phyloP scores from a whole-genome alignment of 1,140 invertebrate species.

The Drosophila cardini region DNA sequence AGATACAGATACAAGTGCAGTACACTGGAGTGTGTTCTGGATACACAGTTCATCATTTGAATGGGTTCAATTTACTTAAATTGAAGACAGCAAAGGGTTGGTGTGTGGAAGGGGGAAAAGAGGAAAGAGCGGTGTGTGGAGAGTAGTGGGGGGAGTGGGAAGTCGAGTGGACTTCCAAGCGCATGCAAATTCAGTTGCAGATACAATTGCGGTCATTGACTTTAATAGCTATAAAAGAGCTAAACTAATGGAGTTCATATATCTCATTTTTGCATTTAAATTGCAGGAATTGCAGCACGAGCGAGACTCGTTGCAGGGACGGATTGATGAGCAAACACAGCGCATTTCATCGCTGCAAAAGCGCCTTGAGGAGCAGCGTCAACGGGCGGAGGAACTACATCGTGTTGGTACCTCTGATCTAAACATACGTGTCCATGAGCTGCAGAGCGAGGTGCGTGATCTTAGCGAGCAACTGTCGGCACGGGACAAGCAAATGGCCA shows the following conservation, averaged over 20 bases:
- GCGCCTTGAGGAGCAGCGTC: slow-evolving; percentile 91
- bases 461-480: slow-evolving; percentile 86
- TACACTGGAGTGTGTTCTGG: no score
- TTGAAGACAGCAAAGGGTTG: slow-evolving; percentile 33
- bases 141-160: slow-evolving; percentile 1
- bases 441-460: slow-evolving; percentile 86
- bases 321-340: slow-evolving; percentile 91
- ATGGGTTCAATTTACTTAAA: slow-evolving; percentile 41
- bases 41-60: slow-evolving; percentile 6
- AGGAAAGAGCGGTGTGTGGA: neutral
- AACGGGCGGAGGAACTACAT: slow-evolving; percentile 89
- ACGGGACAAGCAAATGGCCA: slow-evolving; percentile 87
- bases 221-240: neutral
- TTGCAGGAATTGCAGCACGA: slow-evolving; percentile 91
- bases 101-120: no score
- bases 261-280: neutral
- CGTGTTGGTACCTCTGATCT: slow-evolving; percentile 88
- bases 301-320: slow-evolving; percentile 91
- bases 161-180: slow-evolving; percentile 3
- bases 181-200: neutral
- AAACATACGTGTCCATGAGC: slow-evolving; percentile 89
- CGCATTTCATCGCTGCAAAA: slow-evolving; percentile 91
- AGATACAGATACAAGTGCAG: slow-evolving; percentile 22
- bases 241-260: slow-evolving; percentile 13
- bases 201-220: slow-evolving; percentile 60